phyloP scores from a whole-genome alignment of 2,888 invertebrate species.

The Meiosimyza platycephala region DNA sequence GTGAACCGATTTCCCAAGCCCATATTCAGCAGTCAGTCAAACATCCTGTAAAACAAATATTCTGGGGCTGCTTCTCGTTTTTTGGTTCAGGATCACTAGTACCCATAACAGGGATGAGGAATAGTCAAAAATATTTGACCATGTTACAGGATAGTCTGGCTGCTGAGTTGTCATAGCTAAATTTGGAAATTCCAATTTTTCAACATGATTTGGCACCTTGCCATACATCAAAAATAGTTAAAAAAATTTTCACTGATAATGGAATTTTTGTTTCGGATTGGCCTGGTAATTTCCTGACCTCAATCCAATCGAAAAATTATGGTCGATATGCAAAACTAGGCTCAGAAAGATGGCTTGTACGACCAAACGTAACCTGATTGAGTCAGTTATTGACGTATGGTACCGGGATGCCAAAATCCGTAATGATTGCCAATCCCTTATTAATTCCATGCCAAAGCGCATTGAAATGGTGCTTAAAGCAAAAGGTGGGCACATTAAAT shows the following conservation, averaged over 20 bases:
- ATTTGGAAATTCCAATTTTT: neutral
- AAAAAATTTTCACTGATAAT: neutral
- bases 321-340: too few species aligned
- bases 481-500: too few species aligned
- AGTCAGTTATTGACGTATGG: too few species aligned
- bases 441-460: too few species aligned
- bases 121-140: constrained; percentile 7
- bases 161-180: neutral
- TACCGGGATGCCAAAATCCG: too few species aligned
- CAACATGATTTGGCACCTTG: constrained; percentile 8
- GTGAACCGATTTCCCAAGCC: neutral
- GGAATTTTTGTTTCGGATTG: neutral
- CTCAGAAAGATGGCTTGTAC: too few species aligned
- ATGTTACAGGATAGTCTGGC: neutral
- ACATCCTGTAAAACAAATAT: neutral
- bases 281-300: neutral
- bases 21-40: constrained; percentile 6
- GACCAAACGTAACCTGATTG: too few species aligned
- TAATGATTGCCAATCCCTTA: too few species aligned
- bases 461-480: too few species aligned
- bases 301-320: neutral
- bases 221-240: constrained; percentile 3
- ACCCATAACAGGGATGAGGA: constrained; percentile 11
- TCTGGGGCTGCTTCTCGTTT: neutral
- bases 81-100: too few species aligned